A percentile compares a stretch with the other conserved stretches of the same genome.
These are phyloP conservation scores for Nipponacmea schrenckii DNA, from an alignment of 2,888 invertebrate species.

Conservation along the genomic window DNA sequence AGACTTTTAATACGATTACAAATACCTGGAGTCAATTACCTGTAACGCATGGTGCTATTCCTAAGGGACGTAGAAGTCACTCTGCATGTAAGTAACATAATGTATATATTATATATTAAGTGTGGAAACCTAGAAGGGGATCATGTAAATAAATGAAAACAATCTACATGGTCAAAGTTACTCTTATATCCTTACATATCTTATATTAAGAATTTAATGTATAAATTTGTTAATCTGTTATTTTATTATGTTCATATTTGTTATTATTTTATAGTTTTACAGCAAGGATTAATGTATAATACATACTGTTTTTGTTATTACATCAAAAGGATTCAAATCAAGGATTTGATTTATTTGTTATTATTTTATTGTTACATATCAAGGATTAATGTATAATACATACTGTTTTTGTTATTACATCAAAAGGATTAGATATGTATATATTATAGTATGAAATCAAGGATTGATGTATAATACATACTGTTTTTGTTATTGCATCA, in stretches of 20 bases:
- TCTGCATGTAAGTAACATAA: slow-evolving; percentile 85
- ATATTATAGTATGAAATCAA: slow-evolving; percentile 73
- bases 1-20: slow-evolving; percentile 77
- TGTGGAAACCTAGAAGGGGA: too few species aligned
- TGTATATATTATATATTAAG: neutral
- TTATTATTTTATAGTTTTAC: slow-evolving; percentile 73
- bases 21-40: slow-evolving; percentile 76
- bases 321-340: too few species aligned
- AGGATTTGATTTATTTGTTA: too few species aligned
- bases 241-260: neutral
- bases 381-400: neutral
- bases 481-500: neutral
- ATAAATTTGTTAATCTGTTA: neutral
- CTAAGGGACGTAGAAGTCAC: slow-evolving; percentile 87
- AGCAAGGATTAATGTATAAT: neutral
- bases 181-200: too few species aligned
- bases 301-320: neutral
- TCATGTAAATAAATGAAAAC: too few species aligned
- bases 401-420: neutral
- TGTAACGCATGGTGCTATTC: slow-evolving; percentile 74
- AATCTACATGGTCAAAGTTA: too few species aligned
- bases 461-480: neutral
- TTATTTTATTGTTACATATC: slow-evolving; percentile 73
- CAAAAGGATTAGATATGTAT: too few species aligned
- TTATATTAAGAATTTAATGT: neutral